Base-by-base conservation (phyloP, 37 sponge, comb jelly and placozoan genomes). In the Eunapius fragilis region DNA sequence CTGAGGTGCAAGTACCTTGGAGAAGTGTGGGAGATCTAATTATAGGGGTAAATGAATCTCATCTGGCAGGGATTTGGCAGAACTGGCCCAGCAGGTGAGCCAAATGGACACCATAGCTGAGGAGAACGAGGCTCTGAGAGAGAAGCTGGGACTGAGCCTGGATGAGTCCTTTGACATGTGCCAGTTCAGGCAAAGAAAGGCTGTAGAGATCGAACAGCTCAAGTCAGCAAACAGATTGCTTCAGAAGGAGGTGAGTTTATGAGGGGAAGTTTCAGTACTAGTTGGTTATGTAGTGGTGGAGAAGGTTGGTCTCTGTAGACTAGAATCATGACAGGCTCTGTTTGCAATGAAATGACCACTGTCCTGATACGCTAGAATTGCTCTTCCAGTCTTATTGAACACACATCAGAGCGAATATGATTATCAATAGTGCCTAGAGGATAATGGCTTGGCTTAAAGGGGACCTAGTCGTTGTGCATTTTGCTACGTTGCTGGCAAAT, bases 51-150 rank as follows among this genome's bases (percentile, higher is more conserved):
- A 41, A 41, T 41, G 41, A 41, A 41, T 14, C 7, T 72, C 2
- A 48, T 68, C 48, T 69, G 25, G 0, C 74, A 93, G 93, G 27
- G 86, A 93, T 28, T 78, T 93, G 17, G 77, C 69, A 5, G 79
- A 86, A 70, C 78, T 88, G 75, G 86, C 86, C 30, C 86, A 75
- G 83, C 47, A 87, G 47, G 84, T 93, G 26, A 89, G 79, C 71
- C 32, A 68, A n/a, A 67, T 93, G 34, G 76, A 83, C n/a, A 36
- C 26, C 37, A 68, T 80, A 25, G 58, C 70, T 68, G 93, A 93
- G 71, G 71, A 81, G 72, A 93, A 93, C 70, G 90, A 89, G 68
- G 87, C 78, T 23, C 67, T 93, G 72, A 38, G 90, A 25, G 72
- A 71, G 31, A 74, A 68, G 25, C 80, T 86, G 17, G 93, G 93